phyloP scores from a whole-genome alignment of 2,888 invertebrate species.

The Chymomyza fuscimana region DNA sequence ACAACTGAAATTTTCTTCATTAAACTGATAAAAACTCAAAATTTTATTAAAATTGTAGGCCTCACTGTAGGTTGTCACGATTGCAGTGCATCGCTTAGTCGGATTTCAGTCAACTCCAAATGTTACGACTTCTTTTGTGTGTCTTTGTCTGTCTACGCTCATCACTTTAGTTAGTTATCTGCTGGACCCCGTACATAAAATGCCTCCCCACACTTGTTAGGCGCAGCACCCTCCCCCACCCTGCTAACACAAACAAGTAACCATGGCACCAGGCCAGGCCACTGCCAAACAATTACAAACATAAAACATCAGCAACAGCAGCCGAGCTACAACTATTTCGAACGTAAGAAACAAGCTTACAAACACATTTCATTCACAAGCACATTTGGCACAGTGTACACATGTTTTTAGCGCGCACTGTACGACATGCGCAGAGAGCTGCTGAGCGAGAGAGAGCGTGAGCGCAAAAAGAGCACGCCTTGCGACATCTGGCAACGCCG shows the following conservation, averaged over 20 bases:
- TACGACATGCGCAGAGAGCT: not conserved
- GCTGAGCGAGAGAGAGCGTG: not conserved
- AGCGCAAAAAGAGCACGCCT: not conserved
- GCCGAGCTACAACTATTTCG: constrained; percentile 9
- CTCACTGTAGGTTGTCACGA: constrained; percentile 14
- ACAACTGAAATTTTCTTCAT: no score
- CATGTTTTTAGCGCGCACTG: not conserved
- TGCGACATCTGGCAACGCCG: not conserved
- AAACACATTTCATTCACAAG: constrained; percentile 4
- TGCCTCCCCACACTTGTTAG: constrained; percentile 30
- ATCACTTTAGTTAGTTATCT: constrained; percentile 2
- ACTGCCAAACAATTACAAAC: constrained; percentile 67
- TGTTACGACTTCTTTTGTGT: not conserved
- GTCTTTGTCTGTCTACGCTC: constrained; percentile 1
- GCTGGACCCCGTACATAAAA: constrained; percentile 24
- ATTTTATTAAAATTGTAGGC: no score
- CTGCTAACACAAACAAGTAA: no score
- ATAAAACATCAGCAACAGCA: constrained; percentile 37
- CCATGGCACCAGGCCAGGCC: constrained; percentile 1
- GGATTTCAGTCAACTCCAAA: not conserved
- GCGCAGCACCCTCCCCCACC: no score
- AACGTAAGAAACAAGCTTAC: not conserved
- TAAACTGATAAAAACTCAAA: no score
- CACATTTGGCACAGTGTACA: not conserved
- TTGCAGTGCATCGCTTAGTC: constrained; percentile 20